Conservation (phyloP, 2,888 invertebrate species). For the Lobophora halterata region DNA sequence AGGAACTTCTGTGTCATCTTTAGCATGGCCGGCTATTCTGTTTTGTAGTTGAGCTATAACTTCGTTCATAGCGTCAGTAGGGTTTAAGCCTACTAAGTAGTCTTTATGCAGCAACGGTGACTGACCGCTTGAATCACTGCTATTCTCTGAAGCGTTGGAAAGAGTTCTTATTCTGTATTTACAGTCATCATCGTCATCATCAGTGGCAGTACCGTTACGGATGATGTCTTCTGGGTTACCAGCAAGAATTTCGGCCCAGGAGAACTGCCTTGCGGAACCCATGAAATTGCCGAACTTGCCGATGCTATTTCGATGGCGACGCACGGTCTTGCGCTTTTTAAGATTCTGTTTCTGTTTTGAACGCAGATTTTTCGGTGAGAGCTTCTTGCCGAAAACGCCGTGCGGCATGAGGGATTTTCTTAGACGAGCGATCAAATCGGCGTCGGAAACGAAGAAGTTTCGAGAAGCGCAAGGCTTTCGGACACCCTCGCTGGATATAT, state of each 20-base stretch:
- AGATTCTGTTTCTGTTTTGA: constrained; percentile 76
- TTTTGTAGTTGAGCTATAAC: constrained; percentile 83
- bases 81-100: constrained; percentile 77
- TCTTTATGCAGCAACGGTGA: constrained; percentile 65
- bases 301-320: constrained; percentile 65
- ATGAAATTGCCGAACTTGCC: constrained; percentile 77
- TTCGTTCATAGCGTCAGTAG: constrained; percentile 87
- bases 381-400: constrained; percentile 70
- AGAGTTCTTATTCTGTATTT: constrained; percentile 70
- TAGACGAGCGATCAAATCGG: constrained; percentile 67
- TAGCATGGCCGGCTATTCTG: constrained; percentile 57
- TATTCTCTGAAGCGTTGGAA: constrained; percentile 62
- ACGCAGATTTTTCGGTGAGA: constrained; percentile 84
- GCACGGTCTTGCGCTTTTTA: constrained; percentile 66
- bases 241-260: constrained; percentile 85
- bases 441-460: constrained; percentile 74
- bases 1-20: constrained; percentile 48
- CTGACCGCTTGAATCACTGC: constrained; percentile 54
- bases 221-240: constrained; percentile 83
- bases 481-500: constrained; percentile 68
- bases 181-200: constrained; percentile 59
- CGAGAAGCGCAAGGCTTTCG: constrained; percentile 70
- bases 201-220: constrained; percentile 56
- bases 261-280: constrained; percentile 79
- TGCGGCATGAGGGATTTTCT: constrained; percentile 76